phyloP scores from a whole-genome alignment of 2,888 invertebrate genomes.

The Hydraecia micacea region DNA sequence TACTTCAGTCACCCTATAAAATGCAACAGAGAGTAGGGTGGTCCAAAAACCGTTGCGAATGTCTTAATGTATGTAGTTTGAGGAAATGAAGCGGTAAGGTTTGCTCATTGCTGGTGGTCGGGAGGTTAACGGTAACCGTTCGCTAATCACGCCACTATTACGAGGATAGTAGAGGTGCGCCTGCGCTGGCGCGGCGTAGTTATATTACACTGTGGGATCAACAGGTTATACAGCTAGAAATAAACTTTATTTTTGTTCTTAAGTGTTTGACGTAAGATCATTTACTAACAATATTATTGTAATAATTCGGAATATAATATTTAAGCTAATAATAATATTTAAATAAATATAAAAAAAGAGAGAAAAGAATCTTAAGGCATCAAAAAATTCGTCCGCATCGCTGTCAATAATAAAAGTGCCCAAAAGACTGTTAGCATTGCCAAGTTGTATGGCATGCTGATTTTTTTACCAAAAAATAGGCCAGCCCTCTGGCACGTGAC shows the following conservation, averaged over 20 bases:
- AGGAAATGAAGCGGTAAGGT: constrained; percentile 66
- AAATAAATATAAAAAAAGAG: not conserved
- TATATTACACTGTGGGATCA: constrained; percentile 69
- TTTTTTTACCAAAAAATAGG: no score
- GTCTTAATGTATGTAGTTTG: constrained; percentile 60
- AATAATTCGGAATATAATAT: not conserved
- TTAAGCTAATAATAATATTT: not conserved
- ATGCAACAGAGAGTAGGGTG: constrained; percentile 25
- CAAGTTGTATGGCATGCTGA: not conserved
- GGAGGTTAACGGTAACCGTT: constrained; percentile 67
- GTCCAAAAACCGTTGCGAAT: constrained; percentile 50
- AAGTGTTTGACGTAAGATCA: not conserved
- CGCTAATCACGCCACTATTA: constrained; percentile 67
- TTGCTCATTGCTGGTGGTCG: constrained; percentile 63
- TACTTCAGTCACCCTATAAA: constrained; percentile 10
- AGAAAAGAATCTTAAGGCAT: not conserved
- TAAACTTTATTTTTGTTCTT: not conserved
- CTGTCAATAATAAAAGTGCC: not conserved
- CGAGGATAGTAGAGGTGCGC: constrained; percentile 67
- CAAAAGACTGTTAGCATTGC: not conserved
- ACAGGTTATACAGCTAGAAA: constrained; percentile 32
- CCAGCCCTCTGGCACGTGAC: not conserved
- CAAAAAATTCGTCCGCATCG: not conserved
- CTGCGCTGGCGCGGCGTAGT: constrained; percentile 51
- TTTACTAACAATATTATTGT: not conserved